Evolutionary conservation across 1,140 invertebrate genomes (phyloP).

Genomic region (Ips typographus): DNA sequence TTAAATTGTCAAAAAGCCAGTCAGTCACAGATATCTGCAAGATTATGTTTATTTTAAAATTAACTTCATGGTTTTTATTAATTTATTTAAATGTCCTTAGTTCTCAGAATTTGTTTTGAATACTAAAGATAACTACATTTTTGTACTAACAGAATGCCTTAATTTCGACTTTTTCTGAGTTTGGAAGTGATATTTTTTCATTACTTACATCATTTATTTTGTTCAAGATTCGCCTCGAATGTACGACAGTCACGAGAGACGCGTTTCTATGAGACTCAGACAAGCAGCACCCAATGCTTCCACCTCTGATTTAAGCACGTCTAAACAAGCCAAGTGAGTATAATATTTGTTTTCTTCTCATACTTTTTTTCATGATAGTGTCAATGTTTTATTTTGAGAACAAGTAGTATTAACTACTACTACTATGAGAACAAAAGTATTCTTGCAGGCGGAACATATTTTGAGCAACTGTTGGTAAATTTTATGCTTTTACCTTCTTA

Average conservation of each 20-base stretch:
- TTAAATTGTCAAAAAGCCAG: background rate
- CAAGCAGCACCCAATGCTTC: slow-evolving; percentile 50
- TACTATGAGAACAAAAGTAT: background rate
- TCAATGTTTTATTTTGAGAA: background rate
- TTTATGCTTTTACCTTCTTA: too few species aligned
- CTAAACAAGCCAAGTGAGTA: slow-evolving; percentile 53
- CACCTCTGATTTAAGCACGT: slow-evolving; percentile 50
- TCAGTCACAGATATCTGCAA: too few species aligned
- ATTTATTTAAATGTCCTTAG: too few species aligned
- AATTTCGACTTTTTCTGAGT: too few species aligned
- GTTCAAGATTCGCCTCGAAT: slow-evolving; percentile 52
- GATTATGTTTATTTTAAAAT: too few species aligned
- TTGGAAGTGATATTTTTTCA: too few species aligned
- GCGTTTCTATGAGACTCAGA: slow-evolving; percentile 56
- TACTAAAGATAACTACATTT: too few species aligned
- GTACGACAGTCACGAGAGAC: slow-evolving; percentile 56
- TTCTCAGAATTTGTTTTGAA: too few species aligned
- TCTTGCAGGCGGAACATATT: background rate
- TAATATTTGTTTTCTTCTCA: slow-evolving; percentile 22
- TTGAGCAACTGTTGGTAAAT: too few species aligned
- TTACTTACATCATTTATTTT: too few species aligned
- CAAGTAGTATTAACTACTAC: background rate
- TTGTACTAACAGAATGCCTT: too few species aligned
- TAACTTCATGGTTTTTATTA: too few species aligned
- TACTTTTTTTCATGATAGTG: slow-evolving; percentile 10